These are phyloP conservation scores for Ibycter americanus DNA, from an alignment of 2,797 vertebrate species.

Conservation along the genomic window DNA sequence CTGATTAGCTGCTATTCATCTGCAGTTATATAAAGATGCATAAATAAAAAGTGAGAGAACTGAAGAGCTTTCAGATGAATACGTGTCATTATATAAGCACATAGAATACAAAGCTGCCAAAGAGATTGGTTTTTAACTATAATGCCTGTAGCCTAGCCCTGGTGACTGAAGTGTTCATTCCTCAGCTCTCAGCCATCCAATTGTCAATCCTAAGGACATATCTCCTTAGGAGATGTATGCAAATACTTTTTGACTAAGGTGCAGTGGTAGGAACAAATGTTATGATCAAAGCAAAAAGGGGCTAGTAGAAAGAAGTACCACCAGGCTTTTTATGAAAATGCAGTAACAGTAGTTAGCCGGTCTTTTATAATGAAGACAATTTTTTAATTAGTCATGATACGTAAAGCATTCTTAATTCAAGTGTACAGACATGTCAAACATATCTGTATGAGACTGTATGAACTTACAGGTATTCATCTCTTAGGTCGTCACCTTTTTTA, in stretches of 20 bases:
- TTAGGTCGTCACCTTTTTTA: not conserved
- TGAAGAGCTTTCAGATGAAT: not conserved
- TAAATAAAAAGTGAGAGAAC: not conserved
- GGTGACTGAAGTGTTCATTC: not conserved
- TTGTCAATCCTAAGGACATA: not conserved
- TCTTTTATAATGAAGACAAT: not conserved
- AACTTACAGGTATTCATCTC: not conserved
- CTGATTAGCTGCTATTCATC: not conserved
- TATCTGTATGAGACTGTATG: not conserved
- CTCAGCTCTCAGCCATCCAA: not conserved
- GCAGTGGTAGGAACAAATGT: not conserved
- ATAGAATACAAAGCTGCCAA: not conserved
- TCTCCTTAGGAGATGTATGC: not conserved
- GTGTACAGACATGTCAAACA: not conserved
- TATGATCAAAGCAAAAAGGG: not conserved
- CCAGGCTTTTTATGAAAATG: not conserved
- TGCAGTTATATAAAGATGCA: not conserved
- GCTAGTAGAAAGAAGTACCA: not conserved
- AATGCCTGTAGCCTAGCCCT: fast-evolving
- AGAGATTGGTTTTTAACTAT: not conserved
- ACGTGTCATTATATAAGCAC: not conserved
- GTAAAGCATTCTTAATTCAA: not conserved
- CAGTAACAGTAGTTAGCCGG: not conserved
- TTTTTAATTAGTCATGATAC: not conserved
- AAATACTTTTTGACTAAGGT: not conserved